Conservation (phyloP, 2,113 vertebrate species). For the Actenoides hombroni region DNA sequence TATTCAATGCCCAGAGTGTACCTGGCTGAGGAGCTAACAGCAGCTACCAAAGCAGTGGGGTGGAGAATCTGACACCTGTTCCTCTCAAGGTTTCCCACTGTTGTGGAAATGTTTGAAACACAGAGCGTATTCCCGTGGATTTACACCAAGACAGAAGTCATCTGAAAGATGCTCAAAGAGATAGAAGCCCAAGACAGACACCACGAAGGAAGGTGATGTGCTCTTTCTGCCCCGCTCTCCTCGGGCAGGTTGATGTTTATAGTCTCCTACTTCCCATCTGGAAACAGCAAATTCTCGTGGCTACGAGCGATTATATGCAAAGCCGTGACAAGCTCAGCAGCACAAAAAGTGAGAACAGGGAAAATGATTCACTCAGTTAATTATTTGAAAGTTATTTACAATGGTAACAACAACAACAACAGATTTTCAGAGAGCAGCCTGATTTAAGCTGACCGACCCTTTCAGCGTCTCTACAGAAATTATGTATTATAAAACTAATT, state of each 20-base stretch:
- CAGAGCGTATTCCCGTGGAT: not conserved
- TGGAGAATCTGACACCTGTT: not conserved
- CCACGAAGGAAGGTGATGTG: not conserved
- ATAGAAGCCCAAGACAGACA: not conserved
- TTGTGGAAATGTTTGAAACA: not conserved
- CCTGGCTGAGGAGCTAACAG: not conserved
- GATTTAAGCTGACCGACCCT: slow-evolving; percentile 13
- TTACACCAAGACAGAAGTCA: not conserved
- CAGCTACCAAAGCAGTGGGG: not conserved
- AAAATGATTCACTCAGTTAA: not conserved
- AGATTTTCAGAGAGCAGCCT: slow-evolving; percentile 32
- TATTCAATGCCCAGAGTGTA: not conserved
- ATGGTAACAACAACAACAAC: not conserved
- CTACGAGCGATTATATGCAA: not conserved
- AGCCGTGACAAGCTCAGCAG: not conserved
- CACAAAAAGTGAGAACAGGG: not conserved
- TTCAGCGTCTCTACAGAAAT: slow-evolving; percentile 22
- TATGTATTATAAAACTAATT: slow-evolving; percentile 30
- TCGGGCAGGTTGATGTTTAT: not conserved
- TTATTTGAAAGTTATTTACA: slow-evolving; percentile 15
- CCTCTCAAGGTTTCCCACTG: not conserved
- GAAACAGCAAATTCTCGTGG: not conserved
- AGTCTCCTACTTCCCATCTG: not conserved
- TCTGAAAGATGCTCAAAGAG: not conserved
- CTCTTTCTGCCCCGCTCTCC: not conserved